These are phyloP conservation scores for Phycodurus eques DNA, from an alignment of 2,113 vertebrate genomes.

Conservation along the genomic window DNA sequence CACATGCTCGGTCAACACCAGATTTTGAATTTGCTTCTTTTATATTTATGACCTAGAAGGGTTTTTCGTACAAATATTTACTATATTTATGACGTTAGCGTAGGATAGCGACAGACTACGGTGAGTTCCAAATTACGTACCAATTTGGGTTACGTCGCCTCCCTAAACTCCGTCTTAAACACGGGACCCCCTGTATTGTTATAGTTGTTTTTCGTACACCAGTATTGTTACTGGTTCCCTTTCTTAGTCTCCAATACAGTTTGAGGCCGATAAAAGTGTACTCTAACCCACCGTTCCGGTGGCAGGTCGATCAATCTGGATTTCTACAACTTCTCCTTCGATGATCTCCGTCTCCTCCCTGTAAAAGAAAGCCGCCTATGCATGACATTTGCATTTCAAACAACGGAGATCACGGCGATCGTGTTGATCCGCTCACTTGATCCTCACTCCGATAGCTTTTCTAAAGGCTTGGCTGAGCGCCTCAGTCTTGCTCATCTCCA, in stretches of 20 bases:
- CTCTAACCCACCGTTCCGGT: slow-evolving; percentile 84
- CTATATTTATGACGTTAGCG: too few relatives aligned
- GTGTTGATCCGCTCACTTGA: slow-evolving; percentile 77
- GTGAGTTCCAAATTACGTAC: too few relatives aligned
- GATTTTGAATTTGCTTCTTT: neutral
- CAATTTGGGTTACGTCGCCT: too few relatives aligned
- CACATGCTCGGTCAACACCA: too few relatives aligned
- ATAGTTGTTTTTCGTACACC: too few relatives aligned
- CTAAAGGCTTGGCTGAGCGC: slow-evolving; percentile 90
- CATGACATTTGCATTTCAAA: slow-evolving; percentile 1
- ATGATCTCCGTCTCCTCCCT: slow-evolving; percentile 96
- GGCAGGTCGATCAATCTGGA: slow-evolving; percentile 92
- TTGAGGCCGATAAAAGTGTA: neutral
- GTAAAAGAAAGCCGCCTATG: slow-evolving; percentile 12
- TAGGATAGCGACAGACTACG: too few relatives aligned
- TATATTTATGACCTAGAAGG: neutral
- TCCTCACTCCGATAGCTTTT: slow-evolving; percentile 88
- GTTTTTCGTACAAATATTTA: too few relatives aligned
- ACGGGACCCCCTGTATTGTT: too few relatives aligned
- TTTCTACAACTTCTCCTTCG: slow-evolving; percentile 93
- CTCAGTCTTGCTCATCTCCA: slow-evolving; percentile 95
- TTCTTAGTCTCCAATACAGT: neutral
- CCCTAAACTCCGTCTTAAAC: too few relatives aligned
- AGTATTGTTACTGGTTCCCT: too few relatives aligned
- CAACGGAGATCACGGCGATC: neutral